Evolutionary conservation across 2,797 vertebrate genomes (phyloP).

Genomic region (Poecilia picta): DNA sequence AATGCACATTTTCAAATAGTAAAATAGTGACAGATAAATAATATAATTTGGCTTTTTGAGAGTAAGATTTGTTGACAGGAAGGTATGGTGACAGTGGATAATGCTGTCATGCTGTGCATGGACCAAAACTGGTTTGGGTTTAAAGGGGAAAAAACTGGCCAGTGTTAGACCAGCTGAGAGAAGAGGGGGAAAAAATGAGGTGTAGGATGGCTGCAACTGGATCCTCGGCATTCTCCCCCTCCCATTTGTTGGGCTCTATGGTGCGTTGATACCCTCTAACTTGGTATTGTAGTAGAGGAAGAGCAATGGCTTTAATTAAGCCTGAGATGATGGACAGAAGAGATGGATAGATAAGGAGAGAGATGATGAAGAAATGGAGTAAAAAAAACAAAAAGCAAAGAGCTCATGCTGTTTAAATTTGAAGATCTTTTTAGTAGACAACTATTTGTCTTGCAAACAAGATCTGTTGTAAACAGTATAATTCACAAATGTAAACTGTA

Average conservation of each 20-base stretch:
- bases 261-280: slow-evolving; percentile 69
- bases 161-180: slow-evolving; percentile 36
- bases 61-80: slow-evolving; percentile 54
- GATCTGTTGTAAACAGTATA: slow-evolving; percentile 53
- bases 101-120: slow-evolving; percentile 9
- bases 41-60: slow-evolving; percentile 60
- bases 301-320: slow-evolving; percentile 76
- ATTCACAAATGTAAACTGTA: slow-evolving; percentile 71
- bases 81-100: not conserved
- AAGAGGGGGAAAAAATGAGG: slow-evolving; percentile 54
- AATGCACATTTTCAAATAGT: slow-evolving; percentile 42
- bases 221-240: slow-evolving; percentile 31
- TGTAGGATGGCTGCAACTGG: slow-evolving; percentile 72
- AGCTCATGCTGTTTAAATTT: slow-evolving; percentile 35
- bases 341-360: slow-evolving; percentile 50
- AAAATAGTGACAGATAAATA: slow-evolving; percentile 67
- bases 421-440: slow-evolving; percentile 39
- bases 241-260: slow-evolving; percentile 62
- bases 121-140: slow-evolving; percentile 49
- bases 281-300: slow-evolving; percentile 71
- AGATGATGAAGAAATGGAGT: slow-evolving; percentile 16
- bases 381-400: slow-evolving; percentile 47
- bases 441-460: slow-evolving; percentile 49
- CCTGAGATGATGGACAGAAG: slow-evolving; percentile 56
- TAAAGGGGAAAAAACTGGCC: slow-evolving; percentile 28